Evolutionary conservation across 2,888 invertebrate species (phyloP).

Genomic region (Melanchra persicariae): DNA sequence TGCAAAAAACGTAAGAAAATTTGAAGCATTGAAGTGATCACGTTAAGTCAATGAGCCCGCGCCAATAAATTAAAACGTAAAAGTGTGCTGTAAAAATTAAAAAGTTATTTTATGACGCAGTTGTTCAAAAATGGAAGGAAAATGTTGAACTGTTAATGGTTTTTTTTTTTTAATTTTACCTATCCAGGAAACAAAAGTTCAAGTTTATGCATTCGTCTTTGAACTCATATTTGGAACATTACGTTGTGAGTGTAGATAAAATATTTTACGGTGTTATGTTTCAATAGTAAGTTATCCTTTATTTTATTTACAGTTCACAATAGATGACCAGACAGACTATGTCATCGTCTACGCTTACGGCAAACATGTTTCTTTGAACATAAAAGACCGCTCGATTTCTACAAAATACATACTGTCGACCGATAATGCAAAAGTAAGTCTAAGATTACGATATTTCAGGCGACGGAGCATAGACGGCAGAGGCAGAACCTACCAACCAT

Average conservation of each 20-base stretch:
- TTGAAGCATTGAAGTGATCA: too few species aligned
- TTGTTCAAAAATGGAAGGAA: too few species aligned
- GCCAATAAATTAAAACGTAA: too few species aligned
- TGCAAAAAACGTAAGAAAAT: too few species aligned
- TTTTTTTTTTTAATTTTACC: too few species aligned
- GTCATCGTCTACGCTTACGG: neutral
- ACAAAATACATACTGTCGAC: neutral
- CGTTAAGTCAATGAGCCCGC: too few species aligned
- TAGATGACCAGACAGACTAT: constrained; percentile 4
- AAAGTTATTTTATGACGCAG: too few species aligned
- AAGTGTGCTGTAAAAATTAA: too few species aligned
- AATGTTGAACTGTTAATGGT: too few species aligned
- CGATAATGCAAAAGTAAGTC: constrained; percentile 11
- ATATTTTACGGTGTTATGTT: neutral
- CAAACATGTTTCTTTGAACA: neutral
- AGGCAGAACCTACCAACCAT: neutral
- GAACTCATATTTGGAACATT: too few species aligned
- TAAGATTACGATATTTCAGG: neutral
- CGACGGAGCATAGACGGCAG: neutral
- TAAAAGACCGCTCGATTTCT: neutral
- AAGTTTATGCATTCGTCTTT: too few species aligned
- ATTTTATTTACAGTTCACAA: constrained; percentile 16
- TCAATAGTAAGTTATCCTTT: neutral
- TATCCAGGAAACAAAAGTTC: too few species aligned
- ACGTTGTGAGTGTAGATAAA: neutral